Base-by-base conservation (phyloP, 92 coral and sea anemone species). In the Nematostella vectensis region DNA sequence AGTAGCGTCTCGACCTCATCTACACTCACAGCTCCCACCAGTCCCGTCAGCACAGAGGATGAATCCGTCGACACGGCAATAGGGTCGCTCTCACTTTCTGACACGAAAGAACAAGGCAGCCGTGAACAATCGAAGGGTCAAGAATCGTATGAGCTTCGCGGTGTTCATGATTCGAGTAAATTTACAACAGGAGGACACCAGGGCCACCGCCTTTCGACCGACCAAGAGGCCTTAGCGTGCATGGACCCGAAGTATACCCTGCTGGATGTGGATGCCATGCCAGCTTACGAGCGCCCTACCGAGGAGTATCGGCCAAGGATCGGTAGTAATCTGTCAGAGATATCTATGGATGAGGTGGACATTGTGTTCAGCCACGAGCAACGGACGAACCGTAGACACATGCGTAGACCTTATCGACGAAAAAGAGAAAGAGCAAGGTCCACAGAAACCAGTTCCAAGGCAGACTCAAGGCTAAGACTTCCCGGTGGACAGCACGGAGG, bases 1-100 rank as follows among this genome's bases (percentile, higher is more conserved):
- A 78, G 93, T 40, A 83, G 93, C 29, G 20, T 63, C 20, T 81
- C 88, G 9, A 81, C 43, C 40, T 71, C 85, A 1, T 83, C 85
- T 1, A 78, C 85, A 37, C 38, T 77, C 30, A 64, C 75, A 3
- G 72, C 55, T 4, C 71, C 79, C 3, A n/a, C 67, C 9, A 79
- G 81, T 36, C 87, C 85, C 11, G 38, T 59, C 22, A 52, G 68
- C 23, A 48, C 61, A 19, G 65, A 63, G 27, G 52, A 40, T 37
- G 84, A 71, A 19, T 63, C 68, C n/a, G 55, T 65, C 27, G 72
- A 66, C 18, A 45, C 51, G 18, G 23, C 51, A 45, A 22, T 45
- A 45, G 51, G 23, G 4, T 11, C 23, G 11, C 4, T 45, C 51
- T 10, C 51, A 4, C 51, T 45, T 8, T 8, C 9, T 4, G 23